Evolutionary conservation across 2,888 invertebrate genomes (phyloP).

Genomic region (Malthinus seriepunctatus): DNA sequence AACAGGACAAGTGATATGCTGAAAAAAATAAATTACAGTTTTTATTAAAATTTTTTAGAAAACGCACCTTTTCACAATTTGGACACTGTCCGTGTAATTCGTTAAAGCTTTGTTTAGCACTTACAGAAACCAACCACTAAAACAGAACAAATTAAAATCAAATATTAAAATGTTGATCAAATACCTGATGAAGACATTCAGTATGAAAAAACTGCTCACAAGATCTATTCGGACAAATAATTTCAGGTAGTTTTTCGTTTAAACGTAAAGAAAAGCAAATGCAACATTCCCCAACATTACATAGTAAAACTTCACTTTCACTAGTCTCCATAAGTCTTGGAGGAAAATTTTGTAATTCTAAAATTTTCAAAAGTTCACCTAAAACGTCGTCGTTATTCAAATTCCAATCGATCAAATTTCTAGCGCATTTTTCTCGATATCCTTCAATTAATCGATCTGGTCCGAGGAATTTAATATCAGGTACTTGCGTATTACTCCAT

Average conservation of each 20-base stretch:
- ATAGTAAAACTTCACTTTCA: constrained; percentile 31
- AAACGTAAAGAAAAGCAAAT: constrained; percentile 52
- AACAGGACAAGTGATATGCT: constrained; percentile 24
- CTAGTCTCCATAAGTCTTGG: constrained; percentile 29
- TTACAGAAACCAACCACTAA: constrained; percentile 48
- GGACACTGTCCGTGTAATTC: constrained; percentile 49
- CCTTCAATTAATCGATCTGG: constrained; percentile 45
- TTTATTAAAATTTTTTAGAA: no score
- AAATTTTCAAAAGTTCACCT: constrained; percentile 45
- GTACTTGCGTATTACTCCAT: constrained; percentile 42
- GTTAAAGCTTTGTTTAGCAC: constrained; percentile 42
- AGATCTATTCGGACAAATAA: constrained; percentile 49
- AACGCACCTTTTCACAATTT: constrained; percentile 48
- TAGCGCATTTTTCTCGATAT: constrained; percentile 42
- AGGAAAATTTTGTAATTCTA: constrained; percentile 46
- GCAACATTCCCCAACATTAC: constrained; percentile 47
- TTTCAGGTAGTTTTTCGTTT: constrained; percentile 51
- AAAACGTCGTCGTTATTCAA: constrained; percentile 39
- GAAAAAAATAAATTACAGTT: constrained; percentile 1
- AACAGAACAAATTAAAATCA: constrained; percentile 29
- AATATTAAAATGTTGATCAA: background rate
- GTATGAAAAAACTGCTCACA: constrained; percentile 52
- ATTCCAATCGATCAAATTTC: constrained; percentile 51
- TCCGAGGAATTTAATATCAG: constrained; percentile 53
- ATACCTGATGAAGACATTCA: constrained; percentile 53